These are phyloP conservation scores for Nycticryphes semicollaris DNA, from an alignment of 2,113 vertebrate species.

Conservation along the genomic window DNA sequence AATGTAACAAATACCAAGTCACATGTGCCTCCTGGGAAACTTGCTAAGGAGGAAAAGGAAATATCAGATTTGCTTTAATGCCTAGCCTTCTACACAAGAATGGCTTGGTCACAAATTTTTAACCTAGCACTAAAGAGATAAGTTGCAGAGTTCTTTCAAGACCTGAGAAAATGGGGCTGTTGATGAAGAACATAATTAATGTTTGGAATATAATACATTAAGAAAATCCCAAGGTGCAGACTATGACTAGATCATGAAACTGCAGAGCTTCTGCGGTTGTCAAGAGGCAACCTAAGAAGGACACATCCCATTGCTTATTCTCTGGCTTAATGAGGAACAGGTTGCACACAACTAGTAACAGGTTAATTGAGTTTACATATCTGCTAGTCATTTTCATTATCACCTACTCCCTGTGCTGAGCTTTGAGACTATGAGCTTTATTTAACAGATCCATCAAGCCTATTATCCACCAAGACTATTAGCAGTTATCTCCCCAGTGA, in stretches of 20 bases:
- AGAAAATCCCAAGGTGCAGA: neutral
- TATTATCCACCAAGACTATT: conserved; percentile 23
- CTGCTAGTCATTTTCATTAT: neutral
- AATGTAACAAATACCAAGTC: neutral
- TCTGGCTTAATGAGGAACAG: neutral
- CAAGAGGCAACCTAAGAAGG: neutral
- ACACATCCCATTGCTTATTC: neutral
- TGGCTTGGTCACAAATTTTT: neutral
- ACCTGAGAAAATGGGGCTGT: neutral
- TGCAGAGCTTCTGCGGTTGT: neutral
- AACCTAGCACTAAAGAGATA: neutral
- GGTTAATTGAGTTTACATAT: neutral
- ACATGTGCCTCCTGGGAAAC: neutral
- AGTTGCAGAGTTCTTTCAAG: neutral
- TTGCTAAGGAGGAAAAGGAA: neutral
- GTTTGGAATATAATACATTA: neutral
- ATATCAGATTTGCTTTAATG: neutral
- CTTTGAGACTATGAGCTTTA: neutral
- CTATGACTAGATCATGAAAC: neutral
- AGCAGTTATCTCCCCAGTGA: conserved; percentile 10
- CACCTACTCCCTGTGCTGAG: neutral
- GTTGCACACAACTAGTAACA: neutral
- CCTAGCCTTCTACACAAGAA: neutral
- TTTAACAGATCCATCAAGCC: conserved; percentile 40
- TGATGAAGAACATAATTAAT: neutral